phyloP scores from a whole-genome alignment of 92 coral and sea anemone species.

The Actinernus sp. region DNA sequence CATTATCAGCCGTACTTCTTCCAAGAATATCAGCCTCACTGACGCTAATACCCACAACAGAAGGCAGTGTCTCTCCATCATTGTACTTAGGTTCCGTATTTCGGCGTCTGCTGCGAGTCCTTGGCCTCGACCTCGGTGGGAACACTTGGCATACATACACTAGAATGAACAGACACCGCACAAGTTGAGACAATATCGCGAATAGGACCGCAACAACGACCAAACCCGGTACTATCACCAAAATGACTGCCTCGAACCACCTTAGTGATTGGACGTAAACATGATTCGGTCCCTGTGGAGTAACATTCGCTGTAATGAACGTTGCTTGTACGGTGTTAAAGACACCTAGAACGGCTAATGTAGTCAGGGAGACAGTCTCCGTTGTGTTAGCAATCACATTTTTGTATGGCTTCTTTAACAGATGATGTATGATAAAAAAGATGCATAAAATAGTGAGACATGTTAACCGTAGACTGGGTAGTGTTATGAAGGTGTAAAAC shows the following conservation, averaged over 20 bases:
- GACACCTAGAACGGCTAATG: slow-evolving; percentile 13
- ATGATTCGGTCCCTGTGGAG: slow-evolving; percentile 29
- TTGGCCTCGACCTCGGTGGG: too few species aligned
- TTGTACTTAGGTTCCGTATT: too few species aligned
- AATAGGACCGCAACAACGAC: slow-evolving; percentile 24
- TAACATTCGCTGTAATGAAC: slow-evolving; percentile 29
- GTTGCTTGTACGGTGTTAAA: slow-evolving; percentile 47
- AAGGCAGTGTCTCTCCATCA: too few species aligned
- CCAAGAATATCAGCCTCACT: too few species aligned
- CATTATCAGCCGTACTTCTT: too few species aligned
- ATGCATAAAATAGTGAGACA: slow-evolving; percentile 19
- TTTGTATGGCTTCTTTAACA: slow-evolving; percentile 25
- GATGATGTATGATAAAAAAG: slow-evolving; percentile 18
- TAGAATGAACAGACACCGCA: slow-evolving; percentile 20
- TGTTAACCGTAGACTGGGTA: slow-evolving; percentile 15
- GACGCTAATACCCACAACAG: too few species aligned
- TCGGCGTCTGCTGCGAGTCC: too few species aligned
- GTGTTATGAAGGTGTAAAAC: too few species aligned
- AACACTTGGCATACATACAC: too few species aligned
- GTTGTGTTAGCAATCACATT: slow-evolving; percentile 5
- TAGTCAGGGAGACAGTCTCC: slow-evolving; percentile 27
- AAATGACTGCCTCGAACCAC: slow-evolving; percentile 20
- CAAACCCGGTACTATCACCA: slow-evolving; percentile 22
- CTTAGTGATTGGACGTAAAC: slow-evolving; percentile 7
- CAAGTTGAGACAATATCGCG: slow-evolving; percentile 23